phyloP scores from a whole-genome alignment of 2,113 vertebrate species.

The Deroptyus accipitrinus region DNA sequence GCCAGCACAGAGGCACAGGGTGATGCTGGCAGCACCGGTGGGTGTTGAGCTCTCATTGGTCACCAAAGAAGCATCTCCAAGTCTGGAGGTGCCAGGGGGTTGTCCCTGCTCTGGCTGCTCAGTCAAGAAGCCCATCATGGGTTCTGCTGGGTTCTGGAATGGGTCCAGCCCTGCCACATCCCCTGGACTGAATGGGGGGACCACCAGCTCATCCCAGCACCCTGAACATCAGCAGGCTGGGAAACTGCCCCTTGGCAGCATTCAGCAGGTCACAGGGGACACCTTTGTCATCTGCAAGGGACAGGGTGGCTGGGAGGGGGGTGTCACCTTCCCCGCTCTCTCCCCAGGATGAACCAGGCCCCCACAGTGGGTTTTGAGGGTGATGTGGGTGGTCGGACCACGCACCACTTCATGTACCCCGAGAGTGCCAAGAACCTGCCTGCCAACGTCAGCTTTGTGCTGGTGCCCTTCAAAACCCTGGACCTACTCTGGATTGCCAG shows the following conservation, averaged over 20 bases:
- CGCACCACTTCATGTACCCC: conserved; percentile 99
- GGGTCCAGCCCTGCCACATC: background rate
- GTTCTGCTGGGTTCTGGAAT: background rate
- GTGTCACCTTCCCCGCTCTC: background rate
- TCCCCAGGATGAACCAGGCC: conserved; percentile 93
- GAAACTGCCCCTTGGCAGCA: background rate
- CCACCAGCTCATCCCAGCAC: background rate
- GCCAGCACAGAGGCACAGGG: background rate
- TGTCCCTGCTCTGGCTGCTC: no score
- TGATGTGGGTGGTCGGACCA: conserved; percentile 90
- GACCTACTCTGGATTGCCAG: conserved; percentile 98
- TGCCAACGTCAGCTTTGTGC: conserved; percentile 93
- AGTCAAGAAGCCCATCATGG: no score
- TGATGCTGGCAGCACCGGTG: background rate
- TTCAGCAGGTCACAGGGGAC: rapidly evolving
- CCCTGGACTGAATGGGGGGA: background rate
- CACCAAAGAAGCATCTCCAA: no score
- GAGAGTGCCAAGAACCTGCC: conserved; percentile 98
- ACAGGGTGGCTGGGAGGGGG: background rate
- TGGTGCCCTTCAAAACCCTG: conserved; percentile 97
- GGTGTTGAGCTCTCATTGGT: background rate
- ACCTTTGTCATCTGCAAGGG: background rate
- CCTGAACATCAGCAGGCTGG: background rate
- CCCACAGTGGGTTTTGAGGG: conserved; percentile 94
- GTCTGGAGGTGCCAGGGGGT: no score